These are phyloP conservation scores for Pararge aegeria DNA, from an alignment of 1,140 invertebrate species.

Conservation along the genomic window DNA sequence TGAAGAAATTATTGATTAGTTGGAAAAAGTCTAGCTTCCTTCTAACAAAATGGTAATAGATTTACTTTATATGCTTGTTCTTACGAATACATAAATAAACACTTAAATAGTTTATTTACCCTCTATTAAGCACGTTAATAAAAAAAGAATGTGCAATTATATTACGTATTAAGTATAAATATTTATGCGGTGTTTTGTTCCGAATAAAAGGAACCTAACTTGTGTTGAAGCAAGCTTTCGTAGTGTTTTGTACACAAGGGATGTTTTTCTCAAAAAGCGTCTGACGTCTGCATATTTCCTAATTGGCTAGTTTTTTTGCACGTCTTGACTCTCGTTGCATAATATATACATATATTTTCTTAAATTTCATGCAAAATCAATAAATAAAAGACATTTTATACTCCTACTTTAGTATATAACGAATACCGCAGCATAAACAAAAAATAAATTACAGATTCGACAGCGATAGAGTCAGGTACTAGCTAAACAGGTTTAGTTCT, in stretches of 20 bases:
- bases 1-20: not conserved
- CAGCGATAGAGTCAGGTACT: too few species aligned
- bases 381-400: too few species aligned
- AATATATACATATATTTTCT: too few species aligned
- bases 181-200: not conserved
- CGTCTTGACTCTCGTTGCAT: too few species aligned
- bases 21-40: not conserved
- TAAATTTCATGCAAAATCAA: not conserved
- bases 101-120: too few species aligned
- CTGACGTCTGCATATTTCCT: not conserved
- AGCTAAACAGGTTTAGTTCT: too few species aligned
- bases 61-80: not conserved
- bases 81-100: too few species aligned
- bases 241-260: not conserved
- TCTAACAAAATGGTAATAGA: not conserved
- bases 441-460: too few species aligned
- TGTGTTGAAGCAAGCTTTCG: not conserved
- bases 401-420: not conserved
- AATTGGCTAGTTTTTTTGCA: slow-evolving; percentile 7
- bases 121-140: too few species aligned
- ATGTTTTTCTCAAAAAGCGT: not conserved
- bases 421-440: too few species aligned
- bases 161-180: not conserved
- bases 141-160: too few species aligned
- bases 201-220: not conserved